These are phyloP conservation scores for Dendroctonus valens DNA, from an alignment of 1,140 invertebrate genomes.

Conservation along the genomic window DNA sequence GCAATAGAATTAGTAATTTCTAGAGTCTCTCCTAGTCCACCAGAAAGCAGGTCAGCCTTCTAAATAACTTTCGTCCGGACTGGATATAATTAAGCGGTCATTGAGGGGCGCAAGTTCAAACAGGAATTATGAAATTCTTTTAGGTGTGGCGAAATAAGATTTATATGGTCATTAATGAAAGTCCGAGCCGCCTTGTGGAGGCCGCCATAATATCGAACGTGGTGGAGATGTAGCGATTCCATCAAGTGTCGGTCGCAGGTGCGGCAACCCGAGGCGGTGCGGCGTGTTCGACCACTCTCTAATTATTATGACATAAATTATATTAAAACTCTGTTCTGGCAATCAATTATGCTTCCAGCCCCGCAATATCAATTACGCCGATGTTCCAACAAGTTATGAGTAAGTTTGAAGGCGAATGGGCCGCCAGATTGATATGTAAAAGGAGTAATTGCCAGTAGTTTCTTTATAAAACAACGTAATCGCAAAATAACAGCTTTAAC, in stretches of 20 bases:
- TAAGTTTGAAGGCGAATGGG: neutral
- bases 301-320: slow-evolving; percentile 48
- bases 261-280: slow-evolving; percentile 24
- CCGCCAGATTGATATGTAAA: neutral
- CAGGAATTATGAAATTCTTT: slow-evolving; percentile 23
- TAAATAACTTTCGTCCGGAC: neutral
- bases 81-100: neutral
- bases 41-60: no score
- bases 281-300: slow-evolving; percentile 44
- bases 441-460: neutral
- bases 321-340: slow-evolving; percentile 43
- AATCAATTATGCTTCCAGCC: slow-evolving; percentile 43
- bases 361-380: slow-evolving; percentile 42
- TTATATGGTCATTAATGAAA: slow-evolving; percentile 44
- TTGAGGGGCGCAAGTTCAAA: neutral
- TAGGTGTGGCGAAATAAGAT: slow-evolving; percentile 40
- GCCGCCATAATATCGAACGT: slow-evolving; percentile 29
- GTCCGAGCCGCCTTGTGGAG: slow-evolving; percentile 31
- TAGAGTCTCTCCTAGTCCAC: no score
- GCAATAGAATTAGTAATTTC: no score
- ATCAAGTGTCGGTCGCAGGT: slow-evolving; percentile 45
- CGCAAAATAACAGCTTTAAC: no score
- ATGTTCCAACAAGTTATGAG: slow-evolving; percentile 22
- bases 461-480: no score
- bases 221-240: slow-evolving; percentile 30